Conservation (phyloP, 2,888 invertebrate species). For the Drosophila affinis region DNA sequence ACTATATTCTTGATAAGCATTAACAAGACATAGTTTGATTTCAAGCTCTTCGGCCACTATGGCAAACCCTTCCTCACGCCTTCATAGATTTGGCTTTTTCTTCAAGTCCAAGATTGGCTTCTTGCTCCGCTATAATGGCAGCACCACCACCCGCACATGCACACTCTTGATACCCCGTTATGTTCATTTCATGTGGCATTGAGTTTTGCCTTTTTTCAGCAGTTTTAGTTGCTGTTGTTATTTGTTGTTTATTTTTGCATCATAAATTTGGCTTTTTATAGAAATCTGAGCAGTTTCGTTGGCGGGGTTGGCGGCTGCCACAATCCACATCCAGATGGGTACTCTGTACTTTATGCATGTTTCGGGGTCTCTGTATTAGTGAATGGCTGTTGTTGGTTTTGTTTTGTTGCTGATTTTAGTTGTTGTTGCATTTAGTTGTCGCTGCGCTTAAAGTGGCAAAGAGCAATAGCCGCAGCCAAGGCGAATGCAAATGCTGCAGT, state of each 20-base stretch:
- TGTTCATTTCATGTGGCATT: background rate
- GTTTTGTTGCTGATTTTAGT: conserved; percentile 32
- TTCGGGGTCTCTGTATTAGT: conserved; percentile 27
- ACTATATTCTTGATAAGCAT: too few relatives aligned
- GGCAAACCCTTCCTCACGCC: too few relatives aligned
- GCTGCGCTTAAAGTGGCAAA: conserved; percentile 69
- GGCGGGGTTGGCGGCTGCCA: conserved; percentile 8
- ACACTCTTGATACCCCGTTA: background rate
- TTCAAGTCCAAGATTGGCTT: background rate
- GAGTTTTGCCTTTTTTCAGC: background rate
- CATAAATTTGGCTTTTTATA: background rate
- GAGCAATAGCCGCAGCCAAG: conserved; percentile 80
- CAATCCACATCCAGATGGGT: background rate
- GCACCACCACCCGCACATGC: background rate
- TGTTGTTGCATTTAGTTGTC: conserved; percentile 36
- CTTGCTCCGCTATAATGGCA: background rate
- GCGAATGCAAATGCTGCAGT: conserved; percentile 67
- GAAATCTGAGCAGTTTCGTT: background rate
- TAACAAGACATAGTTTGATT: too few relatives aligned
- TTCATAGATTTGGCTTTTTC: background rate
- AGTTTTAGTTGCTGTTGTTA: background rate
- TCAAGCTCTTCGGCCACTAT: background rate
- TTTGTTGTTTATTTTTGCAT: background rate
- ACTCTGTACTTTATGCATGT: conserved; percentile 2
- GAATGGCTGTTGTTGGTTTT: conserved; percentile 38